Base-by-base conservation (phyloP, 2,113 vertebrate genomes). In the Vulpes lagopus region DNA sequence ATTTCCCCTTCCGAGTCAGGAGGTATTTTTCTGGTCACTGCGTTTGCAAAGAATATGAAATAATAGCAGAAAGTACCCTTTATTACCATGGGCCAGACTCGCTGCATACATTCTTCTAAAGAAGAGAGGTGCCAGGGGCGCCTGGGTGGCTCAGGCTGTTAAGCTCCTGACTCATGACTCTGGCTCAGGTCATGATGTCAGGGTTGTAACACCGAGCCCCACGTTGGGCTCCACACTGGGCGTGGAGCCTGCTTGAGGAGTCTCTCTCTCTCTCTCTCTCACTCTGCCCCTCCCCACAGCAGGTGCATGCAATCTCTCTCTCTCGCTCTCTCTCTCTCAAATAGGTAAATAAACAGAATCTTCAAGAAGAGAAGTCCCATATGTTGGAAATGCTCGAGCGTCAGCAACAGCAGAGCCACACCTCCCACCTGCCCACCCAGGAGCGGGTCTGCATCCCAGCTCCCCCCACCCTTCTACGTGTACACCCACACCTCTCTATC, bases 31-130 rank as follows among this genome's bases (percentile, higher is more conserved):
- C 88, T 35, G 38, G 69, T 53, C 84, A n/a, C 0, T 69, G 82
- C 35, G 11, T 90, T 94, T 90, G 91, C 87, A 95, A 84, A 79
- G 71, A 87, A 79, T 60, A 94, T 81, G 62, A 90, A 80, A 88
- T 71, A 87, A 73, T 15, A 57, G 62, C 69, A 53, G 43, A 94
- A 94, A 76, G 74, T 35, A 84, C n/a, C 20, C 49, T 35, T 38
- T 81, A 27, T 69, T 25, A 79, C 71, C 57, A 27, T 2, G 38
- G 35, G 27, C 17, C 19, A 73, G 90, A 80, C 3, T 43, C 25
- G 25, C n/a, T 22, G 79, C 20, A 64, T 11, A 20, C 14, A 0
- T 35, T n/a, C 38, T 32, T 57, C 91, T 55, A 20, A 11, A 32
- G 35, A 74, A 74, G 43, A 76, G 51, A 79, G 19, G 49, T 51